Base-by-base conservation (phyloP, 1,140 invertebrate genomes). In the Magallana gigas region DNA sequence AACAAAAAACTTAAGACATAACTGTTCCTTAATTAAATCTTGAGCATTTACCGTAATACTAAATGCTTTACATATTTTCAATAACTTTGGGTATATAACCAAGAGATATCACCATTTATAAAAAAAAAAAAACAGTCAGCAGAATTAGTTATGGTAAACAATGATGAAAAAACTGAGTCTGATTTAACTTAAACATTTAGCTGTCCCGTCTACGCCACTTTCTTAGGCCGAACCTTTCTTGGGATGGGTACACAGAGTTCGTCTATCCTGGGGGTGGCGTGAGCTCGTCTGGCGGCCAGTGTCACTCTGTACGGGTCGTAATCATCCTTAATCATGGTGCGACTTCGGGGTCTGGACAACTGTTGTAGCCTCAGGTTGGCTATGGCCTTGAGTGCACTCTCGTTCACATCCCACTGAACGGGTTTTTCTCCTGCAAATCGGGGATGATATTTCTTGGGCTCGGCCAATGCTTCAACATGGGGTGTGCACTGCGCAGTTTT, bases 231-330 rank as follows among this genome's bases (percentile, higher is more conserved):
- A n/a, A 89, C 84, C 89, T 93, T 93, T n/a, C 93, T 89, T 8
- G 92, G 92, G 16, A 94, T 80, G 11, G 93, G 93, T 18, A 90
- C 87, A 88, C 90, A 87, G 14, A 94, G 85, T 89, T 94, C 93
- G 9, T 91, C 91, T 11, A 94, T 36, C 58, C 93, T 87, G 1
- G 92, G 92, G 14, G 93, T 93, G 6, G 92, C 87, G 18, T 89
- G 87, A 1, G 92, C 91, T 9, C 89, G 83, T 57, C 87, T 89
- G 11, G 93, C 93, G 4, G 90, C 90, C 7, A 87, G 23, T 0
- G 92, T 58, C 2, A 94, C 90, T 87, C 90, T 92, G 88, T 93
- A 93, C 0, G 93, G 93, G 64, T 94, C 93, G 64, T 90, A 94
- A 87, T 94, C 93, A 81, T 93, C 93, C 85, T 92, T 91, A 29